A percentile compares a stretch with the other conserved stretches of the same genome.
Conservation (phyloP, 2,113 vertebrate species). For the Lates calcarifer region DNA sequence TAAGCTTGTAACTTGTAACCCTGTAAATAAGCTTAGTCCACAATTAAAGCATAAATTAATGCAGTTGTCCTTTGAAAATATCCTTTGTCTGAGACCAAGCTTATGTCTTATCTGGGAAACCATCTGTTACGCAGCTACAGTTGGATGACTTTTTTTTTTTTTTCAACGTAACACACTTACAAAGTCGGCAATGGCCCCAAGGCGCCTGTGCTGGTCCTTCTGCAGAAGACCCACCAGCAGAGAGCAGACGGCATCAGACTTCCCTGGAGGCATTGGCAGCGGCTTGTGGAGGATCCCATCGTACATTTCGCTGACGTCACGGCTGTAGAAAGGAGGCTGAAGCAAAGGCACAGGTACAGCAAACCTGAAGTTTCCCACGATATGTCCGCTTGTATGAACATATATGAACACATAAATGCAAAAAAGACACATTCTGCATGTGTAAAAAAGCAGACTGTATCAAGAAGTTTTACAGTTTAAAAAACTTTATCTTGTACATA, state of each 20-base stretch:
- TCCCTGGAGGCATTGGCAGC: constrained; percentile 90
- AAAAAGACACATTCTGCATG: too few species aligned
- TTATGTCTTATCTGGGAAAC: constrained; percentile 37
- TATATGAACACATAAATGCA: too few species aligned
- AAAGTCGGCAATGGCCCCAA: constrained; percentile 96
- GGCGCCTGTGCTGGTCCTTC: constrained; percentile 92
- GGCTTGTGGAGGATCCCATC: constrained; percentile 94
- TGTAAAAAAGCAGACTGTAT: too few species aligned
- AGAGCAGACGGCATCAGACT: constrained; percentile 90
- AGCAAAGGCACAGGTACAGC: not conserved
- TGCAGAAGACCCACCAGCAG: constrained; percentile 93
- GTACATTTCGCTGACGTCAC: constrained; percentile 95
- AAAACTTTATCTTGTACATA: too few species aligned
- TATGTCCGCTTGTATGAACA: not conserved
- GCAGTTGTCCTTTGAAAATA: not conserved
- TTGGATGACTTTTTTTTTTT: not conserved
- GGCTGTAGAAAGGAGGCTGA: constrained; percentile 97
- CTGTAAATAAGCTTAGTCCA: not conserved
- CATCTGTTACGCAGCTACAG: not conserved
- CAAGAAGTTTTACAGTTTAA: too few species aligned
- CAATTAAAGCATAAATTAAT: not conserved
- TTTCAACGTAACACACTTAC: constrained; percentile 83
- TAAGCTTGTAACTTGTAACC: too few species aligned
- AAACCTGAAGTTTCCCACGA: not conserved
- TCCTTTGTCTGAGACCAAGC: not conserved